These are phyloP conservation scores for Trisateles emortualis DNA, from an alignment of 2,888 invertebrate genomes.

Conservation along the genomic window DNA sequence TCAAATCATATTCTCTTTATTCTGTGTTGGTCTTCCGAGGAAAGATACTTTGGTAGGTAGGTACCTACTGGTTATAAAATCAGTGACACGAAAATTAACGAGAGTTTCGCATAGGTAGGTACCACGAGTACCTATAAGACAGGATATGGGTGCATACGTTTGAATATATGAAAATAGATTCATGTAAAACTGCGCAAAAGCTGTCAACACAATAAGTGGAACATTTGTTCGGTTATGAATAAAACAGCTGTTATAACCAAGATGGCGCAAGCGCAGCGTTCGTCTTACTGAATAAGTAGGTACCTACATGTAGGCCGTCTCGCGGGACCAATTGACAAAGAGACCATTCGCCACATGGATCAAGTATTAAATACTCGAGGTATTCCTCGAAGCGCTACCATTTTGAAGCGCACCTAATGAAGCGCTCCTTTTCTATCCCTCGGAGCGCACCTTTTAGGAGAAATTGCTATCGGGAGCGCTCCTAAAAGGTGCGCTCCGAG, in stretches of 20 bases:
- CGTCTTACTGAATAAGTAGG: conserved; percentile 25
- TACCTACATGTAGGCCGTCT: conserved; percentile 25
- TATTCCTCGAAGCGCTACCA: no score
- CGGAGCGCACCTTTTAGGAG: no score
- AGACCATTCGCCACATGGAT: conserved; percentile 50
- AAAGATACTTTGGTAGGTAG: conserved; percentile 19
- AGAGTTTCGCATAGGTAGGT: conserved; percentile 4
- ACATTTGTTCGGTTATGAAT: conserved; percentile 49
- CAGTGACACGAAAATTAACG: conserved; percentile 34
- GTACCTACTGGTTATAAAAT: conserved; percentile 32
- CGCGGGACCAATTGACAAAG: conserved; percentile 52
- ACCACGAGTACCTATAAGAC: no score
- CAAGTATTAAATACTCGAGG: conserved; percentile 9
- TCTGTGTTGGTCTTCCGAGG: conserved; percentile 39
- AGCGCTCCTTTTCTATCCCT: no score
- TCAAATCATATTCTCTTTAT: conserved; percentile 43
- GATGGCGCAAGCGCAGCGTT: conserved; percentile 59
- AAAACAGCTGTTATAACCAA: conserved; percentile 58
- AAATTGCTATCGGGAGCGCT: no score
- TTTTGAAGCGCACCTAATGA: no score
- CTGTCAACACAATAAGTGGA: conserved; percentile 25
- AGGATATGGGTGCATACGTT: conserved; percentile 15
- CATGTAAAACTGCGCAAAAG: conserved; percentile 26
- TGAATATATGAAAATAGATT: conserved; percentile 8
- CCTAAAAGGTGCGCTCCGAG: no score